Evolutionary conservation across 2,113 vertebrate genomes (phyloP), one percentile per base, ranked within the genome.

Genomic region (Xenopus borealis): DNA sequence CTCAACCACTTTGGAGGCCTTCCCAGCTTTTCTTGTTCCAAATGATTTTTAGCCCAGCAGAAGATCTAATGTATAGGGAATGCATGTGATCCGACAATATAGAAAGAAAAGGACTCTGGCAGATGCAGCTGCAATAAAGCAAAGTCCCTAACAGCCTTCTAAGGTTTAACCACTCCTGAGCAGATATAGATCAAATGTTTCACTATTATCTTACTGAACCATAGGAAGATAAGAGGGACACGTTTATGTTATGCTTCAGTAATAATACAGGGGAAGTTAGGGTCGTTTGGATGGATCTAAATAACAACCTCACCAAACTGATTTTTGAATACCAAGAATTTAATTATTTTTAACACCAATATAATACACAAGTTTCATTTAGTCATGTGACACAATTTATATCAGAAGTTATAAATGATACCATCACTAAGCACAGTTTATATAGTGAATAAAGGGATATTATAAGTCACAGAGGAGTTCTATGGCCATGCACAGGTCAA

Each of bases 121-220:
- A 70, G 50, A 71, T 17, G 40, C 23, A 18, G 64, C 10, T 59
- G 18, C 46, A 33, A 71, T 69, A 66, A 76, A 69, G 64, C 72
- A 72, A 62, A 78, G 58, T 67, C 33, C 73, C 18, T 19, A 14
- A 44, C 55, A 40, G 53, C 40, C 23, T 69, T 47, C 62, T 57
- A 16, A 13, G n/a, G 62, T 76, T 76, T 62, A 62, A 68, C 40
- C 30, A 44, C n/a, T 47, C 66, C 10, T 18, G 7, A 1, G 17
- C 58, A 45, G 66, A 70, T 70, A 46, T 27, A 18, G 74, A 63
- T 69, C 66, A 70, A 63, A 69, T 70, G 66, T 70, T 46, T 20
- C 45, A 59, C 10, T 18, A 63, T 76, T 76, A 66, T 40, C 62
- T 72, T 55, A 63, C 13, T 33, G 68, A 20, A 13, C 57, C 18